Conservation (phyloP, 2,888 invertebrate genomes). For the Sepioteuthis lessoniana region DNA sequence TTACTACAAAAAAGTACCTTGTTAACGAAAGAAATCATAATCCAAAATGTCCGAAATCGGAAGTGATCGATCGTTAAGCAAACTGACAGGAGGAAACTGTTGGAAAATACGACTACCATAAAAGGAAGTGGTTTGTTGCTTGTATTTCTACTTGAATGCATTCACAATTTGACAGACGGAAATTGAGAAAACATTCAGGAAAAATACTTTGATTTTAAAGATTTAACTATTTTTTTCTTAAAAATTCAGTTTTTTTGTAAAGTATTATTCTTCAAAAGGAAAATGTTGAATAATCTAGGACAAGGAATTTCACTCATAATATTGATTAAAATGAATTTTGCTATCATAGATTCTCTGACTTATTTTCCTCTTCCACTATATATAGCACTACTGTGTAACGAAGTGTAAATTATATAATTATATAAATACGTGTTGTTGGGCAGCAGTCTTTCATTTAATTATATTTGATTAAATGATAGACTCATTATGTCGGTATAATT, state of each 20-base stretch:
- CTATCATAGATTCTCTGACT: neutral
- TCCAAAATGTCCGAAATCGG: neutral
- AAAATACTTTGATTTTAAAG: neutral
- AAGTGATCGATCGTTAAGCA: neutral
- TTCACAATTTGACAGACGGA: neutral
- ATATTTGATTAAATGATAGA: no score
- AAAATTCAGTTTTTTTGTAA: neutral
- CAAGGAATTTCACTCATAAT: neutral
- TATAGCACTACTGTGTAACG: no score
- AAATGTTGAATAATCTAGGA: neutral
- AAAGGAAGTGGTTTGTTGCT: neutral
- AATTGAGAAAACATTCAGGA: neutral
- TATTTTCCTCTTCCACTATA: neutral
- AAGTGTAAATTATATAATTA: no score
- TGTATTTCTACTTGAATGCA: neutral
- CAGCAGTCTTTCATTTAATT: no score
- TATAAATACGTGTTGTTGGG: no score
- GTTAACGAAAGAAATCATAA: neutral
- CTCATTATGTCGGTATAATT: no score
- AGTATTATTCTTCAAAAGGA: neutral
- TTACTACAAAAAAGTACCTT: neutral
- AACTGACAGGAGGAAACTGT: neutral
- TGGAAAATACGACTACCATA: neutral
- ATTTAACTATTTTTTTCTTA: neutral
- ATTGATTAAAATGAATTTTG: neutral